Evolutionary conservation across 2,113 vertebrate species (phyloP).

Genomic region (Albula glossodonta): DNA sequence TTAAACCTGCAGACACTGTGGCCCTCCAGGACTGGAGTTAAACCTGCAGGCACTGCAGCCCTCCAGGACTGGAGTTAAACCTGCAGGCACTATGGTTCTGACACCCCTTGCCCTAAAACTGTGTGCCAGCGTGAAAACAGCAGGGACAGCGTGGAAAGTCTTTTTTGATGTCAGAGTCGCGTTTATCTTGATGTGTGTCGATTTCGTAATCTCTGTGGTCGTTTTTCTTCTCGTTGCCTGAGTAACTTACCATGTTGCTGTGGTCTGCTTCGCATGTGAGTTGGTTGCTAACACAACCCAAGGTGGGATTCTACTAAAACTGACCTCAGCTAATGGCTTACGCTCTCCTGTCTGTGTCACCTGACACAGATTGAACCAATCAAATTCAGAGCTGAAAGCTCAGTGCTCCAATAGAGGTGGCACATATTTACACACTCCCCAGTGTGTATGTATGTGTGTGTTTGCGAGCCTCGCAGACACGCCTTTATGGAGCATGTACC

Average conservation of each 20-base stretch:
- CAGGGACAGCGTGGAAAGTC: background rate
- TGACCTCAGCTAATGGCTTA: conserved; percentile 13
- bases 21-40: too few relatives aligned
- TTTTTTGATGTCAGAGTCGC: background rate
- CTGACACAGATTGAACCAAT: background rate
- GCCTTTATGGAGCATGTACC: background rate
- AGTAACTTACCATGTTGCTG: background rate
- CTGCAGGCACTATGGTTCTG: too few relatives aligned
- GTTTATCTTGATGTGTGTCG: background rate
- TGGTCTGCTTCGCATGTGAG: conserved; percentile 21
- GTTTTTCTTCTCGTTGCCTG: background rate
- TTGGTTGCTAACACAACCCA: background rate
- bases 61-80: too few relatives aligned
- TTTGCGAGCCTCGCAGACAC: background rate
- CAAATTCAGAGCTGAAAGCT: background rate
- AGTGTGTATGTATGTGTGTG: too few relatives aligned
- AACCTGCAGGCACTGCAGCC: too few relatives aligned
- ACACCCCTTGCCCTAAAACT: too few relatives aligned
- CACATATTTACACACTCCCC: background rate
- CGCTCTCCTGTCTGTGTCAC: conserved; percentile 1
- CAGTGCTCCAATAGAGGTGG: background rate
- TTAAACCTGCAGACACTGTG: too few relatives aligned
- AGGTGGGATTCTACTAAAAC: background rate
- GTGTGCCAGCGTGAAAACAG: background rate
- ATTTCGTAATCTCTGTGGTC: background rate